These are phyloP conservation scores for Labeo catla DNA, from an alignment of 2,113 vertebrate species.

Conservation along the genomic window DNA sequence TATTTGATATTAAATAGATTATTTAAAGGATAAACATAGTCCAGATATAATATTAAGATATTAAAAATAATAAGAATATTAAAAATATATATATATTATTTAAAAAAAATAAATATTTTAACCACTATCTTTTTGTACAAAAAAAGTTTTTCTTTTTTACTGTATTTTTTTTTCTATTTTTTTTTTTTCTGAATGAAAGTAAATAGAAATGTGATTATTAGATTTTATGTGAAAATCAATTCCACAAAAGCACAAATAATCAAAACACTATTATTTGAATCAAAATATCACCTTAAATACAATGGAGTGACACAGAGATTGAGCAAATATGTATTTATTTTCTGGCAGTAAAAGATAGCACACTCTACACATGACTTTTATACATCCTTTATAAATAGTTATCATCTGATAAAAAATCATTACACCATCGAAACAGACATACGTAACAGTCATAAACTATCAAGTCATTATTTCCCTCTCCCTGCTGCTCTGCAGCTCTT, in stretches of 20 bases:
- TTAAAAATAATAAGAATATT: too few species aligned
- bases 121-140: not conserved
- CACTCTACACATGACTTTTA: constrained; percentile 45
- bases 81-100: too few species aligned
- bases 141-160: not conserved
- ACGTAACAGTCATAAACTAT: constrained; percentile 33
- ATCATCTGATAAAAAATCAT: constrained; percentile 50
- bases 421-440: constrained; percentile 51
- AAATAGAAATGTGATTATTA: not conserved
- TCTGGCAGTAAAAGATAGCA: constrained; percentile 42
- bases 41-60: not conserved
- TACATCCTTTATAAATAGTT: constrained; percentile 58
- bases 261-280: not conserved
- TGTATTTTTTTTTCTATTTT: not conserved
- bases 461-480: constrained; percentile 16
- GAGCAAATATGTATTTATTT: constrained; percentile 50
- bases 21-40: not conserved
- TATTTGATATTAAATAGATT: not conserved
- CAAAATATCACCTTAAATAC: not conserved
- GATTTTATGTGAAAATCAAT: constrained; percentile 1
- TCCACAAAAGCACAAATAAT: not conserved
- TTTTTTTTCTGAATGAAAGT: not conserved
- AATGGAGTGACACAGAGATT: constrained; percentile 2
- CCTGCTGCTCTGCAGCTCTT: constrained; percentile 68
- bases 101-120: not conserved